Conservation (phyloP, 2,113 vertebrate species). For the Callocephalon fimbriatum region DNA sequence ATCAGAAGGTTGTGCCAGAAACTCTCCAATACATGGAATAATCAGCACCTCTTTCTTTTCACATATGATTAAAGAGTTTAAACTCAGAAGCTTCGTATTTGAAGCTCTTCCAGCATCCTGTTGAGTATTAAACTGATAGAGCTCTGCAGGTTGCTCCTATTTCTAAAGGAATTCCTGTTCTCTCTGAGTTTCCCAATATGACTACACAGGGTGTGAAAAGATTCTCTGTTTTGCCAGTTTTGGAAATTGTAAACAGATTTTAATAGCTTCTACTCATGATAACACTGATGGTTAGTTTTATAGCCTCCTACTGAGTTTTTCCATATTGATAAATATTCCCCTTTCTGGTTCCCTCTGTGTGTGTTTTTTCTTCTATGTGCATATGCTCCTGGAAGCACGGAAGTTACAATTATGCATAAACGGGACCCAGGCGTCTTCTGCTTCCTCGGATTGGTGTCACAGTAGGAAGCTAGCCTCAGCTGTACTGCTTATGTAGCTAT, state of each 20-base stretch:
- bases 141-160: neutral
- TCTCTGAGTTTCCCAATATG: neutral
- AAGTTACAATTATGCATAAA: neutral
- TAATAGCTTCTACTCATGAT: neutral
- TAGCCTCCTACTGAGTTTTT: neutral
- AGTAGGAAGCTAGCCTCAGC: neutral
- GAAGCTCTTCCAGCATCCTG: neutral
- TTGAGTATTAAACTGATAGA: neutral
- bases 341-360: neutral
- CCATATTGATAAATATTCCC: neutral
- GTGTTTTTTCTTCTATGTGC: neutral
- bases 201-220: neutral
- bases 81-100: neutral
- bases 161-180: neutral
- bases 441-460: neutral
- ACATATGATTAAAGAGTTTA: neutral
- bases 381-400: neutral
- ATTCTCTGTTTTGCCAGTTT: neutral
- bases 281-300: neutral
- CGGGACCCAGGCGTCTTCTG: neutral
- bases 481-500: neutral
- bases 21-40: neutral
- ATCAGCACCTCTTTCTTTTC: neutral
- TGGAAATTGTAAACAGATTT: neutral
- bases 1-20: neutral